These are phyloP conservation scores for Calcarius ornatus DNA, from an alignment of 2,113 vertebrate genomes.

Conservation along the genomic window DNA sequence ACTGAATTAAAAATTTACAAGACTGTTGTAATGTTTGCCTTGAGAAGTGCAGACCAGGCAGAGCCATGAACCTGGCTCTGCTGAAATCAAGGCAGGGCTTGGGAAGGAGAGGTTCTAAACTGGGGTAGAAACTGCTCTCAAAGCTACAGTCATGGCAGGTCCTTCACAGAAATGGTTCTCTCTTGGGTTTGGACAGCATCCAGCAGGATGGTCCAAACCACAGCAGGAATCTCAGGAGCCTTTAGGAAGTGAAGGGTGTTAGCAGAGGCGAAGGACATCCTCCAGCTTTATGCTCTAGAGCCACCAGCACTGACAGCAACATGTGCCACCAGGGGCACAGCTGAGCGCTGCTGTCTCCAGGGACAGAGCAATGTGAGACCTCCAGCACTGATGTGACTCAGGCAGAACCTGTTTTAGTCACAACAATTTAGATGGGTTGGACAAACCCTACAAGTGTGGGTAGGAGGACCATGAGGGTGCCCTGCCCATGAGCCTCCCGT, in stretches of 20 bases:
- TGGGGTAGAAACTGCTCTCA: not conserved
- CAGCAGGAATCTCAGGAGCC: not conserved
- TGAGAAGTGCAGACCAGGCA: not conserved
- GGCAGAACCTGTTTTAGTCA: not conserved
- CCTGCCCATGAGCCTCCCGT: accelerated
- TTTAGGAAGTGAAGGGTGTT: not conserved
- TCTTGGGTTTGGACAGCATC: not conserved
- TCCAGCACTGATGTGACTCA: not conserved
- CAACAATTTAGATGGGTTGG: not conserved
- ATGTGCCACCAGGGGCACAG: accelerated
- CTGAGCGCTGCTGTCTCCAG: not conserved
- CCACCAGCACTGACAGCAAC: accelerated
- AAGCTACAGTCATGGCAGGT: not conserved
- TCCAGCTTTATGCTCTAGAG: not conserved
- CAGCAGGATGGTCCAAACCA: not conserved
- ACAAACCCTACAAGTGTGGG: not conserved
- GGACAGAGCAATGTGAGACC: not conserved
- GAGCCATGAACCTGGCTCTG: not conserved
- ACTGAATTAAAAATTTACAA: not conserved
- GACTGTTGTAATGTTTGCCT: not conserved
- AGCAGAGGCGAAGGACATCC: not conserved
- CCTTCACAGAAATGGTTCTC: not conserved
- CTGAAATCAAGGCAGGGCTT: not conserved
- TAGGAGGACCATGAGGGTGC: not conserved
- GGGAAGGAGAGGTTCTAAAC: accelerated